Base-by-base conservation (phyloP, 1,140 invertebrate species). In the Tetramorium parvispinum region DNA sequence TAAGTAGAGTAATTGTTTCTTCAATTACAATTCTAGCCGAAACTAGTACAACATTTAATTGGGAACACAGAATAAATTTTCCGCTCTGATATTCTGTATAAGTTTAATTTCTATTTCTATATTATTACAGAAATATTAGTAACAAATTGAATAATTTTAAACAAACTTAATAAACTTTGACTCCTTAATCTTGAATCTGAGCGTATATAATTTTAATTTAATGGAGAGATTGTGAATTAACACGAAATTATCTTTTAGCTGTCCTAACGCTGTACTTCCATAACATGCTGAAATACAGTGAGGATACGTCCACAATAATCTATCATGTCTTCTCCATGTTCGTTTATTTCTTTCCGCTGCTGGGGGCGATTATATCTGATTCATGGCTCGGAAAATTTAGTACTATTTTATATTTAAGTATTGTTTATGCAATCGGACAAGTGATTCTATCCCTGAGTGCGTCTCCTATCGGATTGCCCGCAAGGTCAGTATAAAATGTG, bases 301-400 rank as follows among this genome's bases (percentile, higher is more conserved):
- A 97, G 79, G 95, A 97, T 49, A 94, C 95, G 0, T 96, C 98
- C 0, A 99, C 98, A 5, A 96, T 98, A 4, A 96, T 98, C 10
- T 99, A 97, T 93, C 98, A 99, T 93, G 91, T 96, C 0, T 99
- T 99, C 93, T 96, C 96, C 10, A n/a, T 97, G 95, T 98, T n/a
- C 32, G 97, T 97, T 27, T 99, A 98, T 92, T 97, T 98, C 91
- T 98, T 97, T 49, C 98, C 98, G 0, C 85, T 99, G 11, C 92
- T 99, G 37, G 98, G 98, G 0, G 98, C 98, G 0, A 97, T 99
- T 70, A 88, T 99, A 18, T 98, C 98, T 0, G 98, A 99, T 94
- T 97, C 98, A 43, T 97, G 96, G 88, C 95, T 99, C 0, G 98
- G 98, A 82, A 98, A 98, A 95, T 99, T 97, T 94, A 97, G 96